Conservation (phyloP, 2,888 invertebrate genomes). For the Dichetophora obliterata region DNA sequence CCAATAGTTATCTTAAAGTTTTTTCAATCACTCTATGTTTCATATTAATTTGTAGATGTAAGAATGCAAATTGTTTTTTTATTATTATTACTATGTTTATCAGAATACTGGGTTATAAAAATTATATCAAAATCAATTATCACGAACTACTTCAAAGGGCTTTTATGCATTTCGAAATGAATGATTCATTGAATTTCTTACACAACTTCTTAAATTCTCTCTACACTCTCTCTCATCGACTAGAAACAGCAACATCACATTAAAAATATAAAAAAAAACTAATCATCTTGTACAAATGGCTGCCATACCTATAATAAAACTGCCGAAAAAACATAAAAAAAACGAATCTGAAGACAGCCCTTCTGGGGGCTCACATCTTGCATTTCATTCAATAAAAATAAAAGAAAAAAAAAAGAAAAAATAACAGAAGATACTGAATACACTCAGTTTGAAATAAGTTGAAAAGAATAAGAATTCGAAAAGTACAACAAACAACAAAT, state of each 20-base stretch:
- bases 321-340: background rate
- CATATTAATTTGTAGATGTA: no score
- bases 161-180: no score
- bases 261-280: background rate
- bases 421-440: background rate
- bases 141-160: no score
- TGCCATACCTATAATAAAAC: conserved; percentile 1
- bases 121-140: no score
- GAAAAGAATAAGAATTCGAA: conserved; percentile 10
- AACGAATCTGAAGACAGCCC: background rate
- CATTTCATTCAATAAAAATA: conserved; percentile 20
- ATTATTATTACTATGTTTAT: no score
- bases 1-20: no score
- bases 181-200: no score
- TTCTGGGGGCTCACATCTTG: conserved; percentile 6
- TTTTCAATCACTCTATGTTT: no score
- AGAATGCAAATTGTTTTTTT: no score
- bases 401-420: background rate
- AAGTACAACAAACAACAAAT: background rate
- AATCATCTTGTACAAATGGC: conserved; percentile 9
- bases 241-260: background rate
- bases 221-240: background rate
- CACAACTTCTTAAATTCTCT: no score
- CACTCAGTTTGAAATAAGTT: background rate
- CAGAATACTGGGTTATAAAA: no score